Conservation (phyloP, 2,888 invertebrate genomes). For the Brachyptera putata region DNA sequence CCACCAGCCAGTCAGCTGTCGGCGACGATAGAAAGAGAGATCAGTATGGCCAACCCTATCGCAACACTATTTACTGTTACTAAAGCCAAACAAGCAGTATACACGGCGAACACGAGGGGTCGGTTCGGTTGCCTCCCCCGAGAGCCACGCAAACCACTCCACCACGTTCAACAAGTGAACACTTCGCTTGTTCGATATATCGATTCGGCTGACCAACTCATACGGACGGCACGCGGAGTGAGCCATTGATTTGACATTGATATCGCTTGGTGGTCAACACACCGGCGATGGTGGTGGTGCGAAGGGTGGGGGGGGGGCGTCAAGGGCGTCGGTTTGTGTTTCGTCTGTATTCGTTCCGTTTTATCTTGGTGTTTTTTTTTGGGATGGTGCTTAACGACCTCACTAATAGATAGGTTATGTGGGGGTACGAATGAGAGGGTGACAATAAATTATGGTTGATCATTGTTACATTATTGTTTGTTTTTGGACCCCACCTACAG, state of each 20-base stretch:
- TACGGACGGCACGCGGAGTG: slow-evolving; percentile 27
- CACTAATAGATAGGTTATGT: no score
- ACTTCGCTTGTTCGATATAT: slow-evolving; percentile 27
- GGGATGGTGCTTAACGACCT: no score
- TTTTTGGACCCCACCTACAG: no score
- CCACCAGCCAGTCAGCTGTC: no score
- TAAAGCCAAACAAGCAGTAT: neutral
- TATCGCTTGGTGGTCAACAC: slow-evolving; percentile 29
- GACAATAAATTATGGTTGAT: no score
- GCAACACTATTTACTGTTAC: slow-evolving; percentile 13
- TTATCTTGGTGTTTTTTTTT: no score
- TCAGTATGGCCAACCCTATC: no score
- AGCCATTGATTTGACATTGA: slow-evolving; percentile 34
- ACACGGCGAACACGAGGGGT: slow-evolving; percentile 11
- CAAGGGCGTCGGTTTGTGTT: no score
- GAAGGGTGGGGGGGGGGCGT: slow-evolving; percentile 3
- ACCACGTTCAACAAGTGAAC: slow-evolving; percentile 31
- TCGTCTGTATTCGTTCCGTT: no score
- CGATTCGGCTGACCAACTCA: slow-evolving; percentile 28
- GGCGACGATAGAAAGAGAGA: no score
- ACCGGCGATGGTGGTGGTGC: neutral
- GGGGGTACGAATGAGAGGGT: no score
- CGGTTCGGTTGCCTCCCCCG: neutral
- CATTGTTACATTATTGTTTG: no score
- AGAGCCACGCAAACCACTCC: neutral